Base-by-base conservation (phyloP, 2,797 vertebrate species). In the Pogoniulus pusillus region DNA sequence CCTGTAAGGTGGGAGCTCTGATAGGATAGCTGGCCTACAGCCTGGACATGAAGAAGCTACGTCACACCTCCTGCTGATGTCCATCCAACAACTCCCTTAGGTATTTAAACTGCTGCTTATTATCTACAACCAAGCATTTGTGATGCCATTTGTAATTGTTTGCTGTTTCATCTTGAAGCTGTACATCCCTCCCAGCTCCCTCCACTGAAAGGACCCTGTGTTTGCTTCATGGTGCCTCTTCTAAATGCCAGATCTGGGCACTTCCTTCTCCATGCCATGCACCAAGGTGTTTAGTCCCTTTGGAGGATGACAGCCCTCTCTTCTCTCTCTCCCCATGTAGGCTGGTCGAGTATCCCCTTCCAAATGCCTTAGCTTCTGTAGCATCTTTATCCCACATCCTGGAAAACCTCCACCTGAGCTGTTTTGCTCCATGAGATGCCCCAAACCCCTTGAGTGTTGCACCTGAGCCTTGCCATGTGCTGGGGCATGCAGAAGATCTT, bases 391-490 rank as follows among this genome's bases (percentile, higher is more conserved):
- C 30, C 69, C 37, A 43, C 32, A 23, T 5, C 12, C 10, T 53
- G 32, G 62, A 69, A 19, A 23, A 9, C 43, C 39, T 72, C 71
- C 58, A 65, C 27, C 19, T 20, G 37, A 59, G 39, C 6, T 16
- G 1, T 43, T 39, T 51, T 34, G 27, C 41, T 14, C 34, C 12
- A 4, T 7, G 30, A 17, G 55, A 59, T 58, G n/a, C 49, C 57
- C 51, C 2, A 2, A 29, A 74, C 29, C 2, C 6, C 55, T 37
- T 1, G 1, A 34, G 20, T 11, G 39, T 30, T 65, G 51, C 51
- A 77, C 17, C 51, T 47, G 32, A 68, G 49, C 15, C 32, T 23
- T 57, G 51, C 29, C 12, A 53, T 70, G 37, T 16, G 27, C 37
- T 59, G 26, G 9, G 29, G 22, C 30, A 24, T 77, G 29, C 30